Evolutionary conservation across 2,888 invertebrate species (phyloP), one percentile per base, ranked within the genome.

Genomic region (Branchellion lobata): DNA sequence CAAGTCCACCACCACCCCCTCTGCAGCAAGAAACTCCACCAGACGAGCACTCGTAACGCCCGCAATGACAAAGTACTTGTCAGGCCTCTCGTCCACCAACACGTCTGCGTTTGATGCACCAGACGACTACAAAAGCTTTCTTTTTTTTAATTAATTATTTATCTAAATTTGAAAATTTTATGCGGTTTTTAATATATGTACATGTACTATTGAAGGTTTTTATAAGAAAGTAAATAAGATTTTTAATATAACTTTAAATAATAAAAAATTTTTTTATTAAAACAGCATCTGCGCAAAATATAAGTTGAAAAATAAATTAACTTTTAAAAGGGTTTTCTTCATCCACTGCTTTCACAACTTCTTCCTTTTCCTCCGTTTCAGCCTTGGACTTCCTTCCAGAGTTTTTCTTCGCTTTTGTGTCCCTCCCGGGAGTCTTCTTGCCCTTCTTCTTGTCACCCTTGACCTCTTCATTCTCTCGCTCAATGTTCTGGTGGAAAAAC

Each of bases 21-120:
- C 65, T 21, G n/a, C 34, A 24, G 24, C 47, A 34, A 77, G 40
- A 36, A 33, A 57, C 0, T 47, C 27, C 0, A 65, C 61, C 33
- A 77, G 18, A 33, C 65, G 77, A 1, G 65, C 61, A n/a, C 65
- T 47, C n/a, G 31, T 27, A 21, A 65, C 27, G 21, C 77, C 77
- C n/a, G 77, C n/a, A 18, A 77, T 57, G n/a, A 77, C n/a, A 33
- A 77, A 31, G 65, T 65, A 77, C n/a, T 53, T 77, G 36, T 65
- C 34, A 1, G 77, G 77, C 33, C 65, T 57, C 8, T 77, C 77
- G 33, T 65, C 57, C 21, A 53, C 24, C 18, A 47, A 33, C 18
- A 27, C 51, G 27, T 53, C 75, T 75, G 75, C 2, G 24, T 47
- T 47, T 18, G 18, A 47, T 47, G 47, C n/a, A n/a, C n/a, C n/a